Evolutionary conservation across 2,888 invertebrate genomes (phyloP), one percentile per base, ranked within the genome.

Genomic region (Dicyrtomina minuta): DNA sequence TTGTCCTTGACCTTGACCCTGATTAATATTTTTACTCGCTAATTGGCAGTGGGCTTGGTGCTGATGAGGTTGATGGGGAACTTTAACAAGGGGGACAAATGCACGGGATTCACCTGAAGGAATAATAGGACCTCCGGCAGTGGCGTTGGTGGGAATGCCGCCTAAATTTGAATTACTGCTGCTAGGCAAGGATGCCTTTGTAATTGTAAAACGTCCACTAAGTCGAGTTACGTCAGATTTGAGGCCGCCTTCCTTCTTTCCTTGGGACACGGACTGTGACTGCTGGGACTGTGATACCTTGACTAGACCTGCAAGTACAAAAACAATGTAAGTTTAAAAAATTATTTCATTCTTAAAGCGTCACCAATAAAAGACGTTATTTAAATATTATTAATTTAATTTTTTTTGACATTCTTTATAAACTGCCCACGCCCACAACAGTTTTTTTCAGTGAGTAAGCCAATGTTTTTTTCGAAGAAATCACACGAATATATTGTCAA

Each of bases 181-280:
- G n/a, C n/a, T 46, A 46, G 62, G 22, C 0, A 61, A 13, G 13
- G 62, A 26, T 55, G 44, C 64, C 62, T 75, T 74, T 20, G 75
- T 74, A 3, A 72, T 71, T 0, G 72, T 74, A 49, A 76, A 75
- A 0, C 77, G 65, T 13, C 77, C 74, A 44, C 70, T 70, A 13
- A 73, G 69, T 24, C 75, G 66, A 66, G 65, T 68, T 26, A 70
- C 51, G 58, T 77, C 77, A 2, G 74, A 66, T 72, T 74, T 75
- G 65, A 72, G 39, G 24, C 70, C 65, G 8, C 46, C 62, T 20
- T 49, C 68, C 15, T 10, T 76, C 76, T 56, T 76, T 76, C 68
- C 72, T 74, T 55, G 60, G 17, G 53, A n/a, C n/a, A n/a, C n/a
- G n/a, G n/a, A n/a, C n/a, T 49, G 49, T 8, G 49, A 49, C 33